Evolutionary conservation across 2,113 vertebrate species (phyloP).

Genomic region (Eulacestoma nigropectus): DNA sequence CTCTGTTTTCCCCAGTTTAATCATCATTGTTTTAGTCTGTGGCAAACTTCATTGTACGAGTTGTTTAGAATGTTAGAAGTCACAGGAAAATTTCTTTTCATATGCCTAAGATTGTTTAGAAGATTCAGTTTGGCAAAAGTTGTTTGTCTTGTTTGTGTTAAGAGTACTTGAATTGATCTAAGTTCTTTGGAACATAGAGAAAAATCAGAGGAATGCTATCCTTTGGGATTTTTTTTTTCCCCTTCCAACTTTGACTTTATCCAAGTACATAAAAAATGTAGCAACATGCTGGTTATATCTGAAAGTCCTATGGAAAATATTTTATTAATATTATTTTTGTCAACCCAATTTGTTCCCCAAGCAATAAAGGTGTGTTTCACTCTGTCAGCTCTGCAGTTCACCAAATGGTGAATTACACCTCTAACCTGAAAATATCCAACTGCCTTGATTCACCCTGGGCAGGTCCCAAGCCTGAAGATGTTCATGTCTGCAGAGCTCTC

Average conservation of each 20-base stretch:
- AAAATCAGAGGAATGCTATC: background rate
- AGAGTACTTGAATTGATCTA: background rate
- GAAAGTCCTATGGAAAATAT: background rate
- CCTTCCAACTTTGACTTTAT: background rate
- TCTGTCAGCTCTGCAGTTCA: background rate
- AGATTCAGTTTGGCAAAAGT: background rate
- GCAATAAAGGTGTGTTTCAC: background rate
- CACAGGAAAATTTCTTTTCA: background rate
- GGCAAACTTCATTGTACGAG: background rate
- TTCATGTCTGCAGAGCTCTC: background rate
- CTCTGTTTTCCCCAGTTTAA: background rate
- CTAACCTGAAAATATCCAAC: background rate
- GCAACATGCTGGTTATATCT: background rate
- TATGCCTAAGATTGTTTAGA: background rate
- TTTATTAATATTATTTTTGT: background rate
- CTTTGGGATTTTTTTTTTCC: background rate
- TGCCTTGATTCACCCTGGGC: background rate
- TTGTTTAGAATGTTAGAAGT: background rate
- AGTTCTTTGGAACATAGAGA: background rate
- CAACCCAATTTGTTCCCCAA: background rate
- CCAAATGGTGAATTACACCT: background rate
- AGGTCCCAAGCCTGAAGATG: background rate
- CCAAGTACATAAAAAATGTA: background rate
- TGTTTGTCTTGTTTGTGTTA: background rate
- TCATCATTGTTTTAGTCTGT: background rate